A percentile compares a stretch with the other conserved stretches of the same genome.
These are phyloP conservation scores for Teleogryllus occipitalis DNA, from an alignment of 1,140 invertebrate species.

Conservation along the genomic window DNA sequence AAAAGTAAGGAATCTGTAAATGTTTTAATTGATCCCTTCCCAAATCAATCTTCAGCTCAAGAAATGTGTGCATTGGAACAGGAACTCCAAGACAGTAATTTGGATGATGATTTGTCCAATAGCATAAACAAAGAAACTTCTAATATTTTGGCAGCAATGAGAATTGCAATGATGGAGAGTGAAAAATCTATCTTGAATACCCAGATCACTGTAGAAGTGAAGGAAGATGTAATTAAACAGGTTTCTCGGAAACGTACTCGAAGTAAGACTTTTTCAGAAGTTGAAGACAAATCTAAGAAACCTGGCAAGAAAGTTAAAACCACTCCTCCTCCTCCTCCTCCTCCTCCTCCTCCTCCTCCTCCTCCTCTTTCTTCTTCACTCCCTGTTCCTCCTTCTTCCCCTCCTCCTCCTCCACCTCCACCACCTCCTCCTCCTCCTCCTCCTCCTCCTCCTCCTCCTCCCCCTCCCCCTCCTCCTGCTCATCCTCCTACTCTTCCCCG, in stretches of 20 bases:
- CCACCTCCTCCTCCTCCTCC: background rate
- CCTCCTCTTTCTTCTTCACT: background rate
- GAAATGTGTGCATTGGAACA: background rate
- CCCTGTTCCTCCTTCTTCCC: background rate
- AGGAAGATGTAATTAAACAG: background rate
- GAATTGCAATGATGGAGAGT: slow-evolving; percentile 14
- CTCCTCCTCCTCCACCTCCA: background rate
- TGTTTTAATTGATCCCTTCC: background rate
- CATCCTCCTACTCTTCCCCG: no score
- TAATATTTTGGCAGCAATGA: slow-evolving; percentile 15
- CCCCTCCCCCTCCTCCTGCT: background rate
- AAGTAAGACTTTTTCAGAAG: background rate
- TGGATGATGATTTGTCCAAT: background rate
- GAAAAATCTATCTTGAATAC: background rate
- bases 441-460: background rate
- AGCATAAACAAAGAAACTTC: slow-evolving; percentile 5
- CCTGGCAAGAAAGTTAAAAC: background rate
- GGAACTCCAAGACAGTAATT: background rate
- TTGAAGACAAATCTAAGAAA: background rate
- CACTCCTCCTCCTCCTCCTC: background rate
- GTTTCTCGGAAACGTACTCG: background rate
- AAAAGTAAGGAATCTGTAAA: background rate
- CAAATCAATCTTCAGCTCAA: background rate
- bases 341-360: background rate
- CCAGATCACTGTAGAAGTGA: background rate